Evolutionary conservation across 2,113 vertebrate species (phyloP).

Genomic region (Leucopsar rothschildi): DNA sequence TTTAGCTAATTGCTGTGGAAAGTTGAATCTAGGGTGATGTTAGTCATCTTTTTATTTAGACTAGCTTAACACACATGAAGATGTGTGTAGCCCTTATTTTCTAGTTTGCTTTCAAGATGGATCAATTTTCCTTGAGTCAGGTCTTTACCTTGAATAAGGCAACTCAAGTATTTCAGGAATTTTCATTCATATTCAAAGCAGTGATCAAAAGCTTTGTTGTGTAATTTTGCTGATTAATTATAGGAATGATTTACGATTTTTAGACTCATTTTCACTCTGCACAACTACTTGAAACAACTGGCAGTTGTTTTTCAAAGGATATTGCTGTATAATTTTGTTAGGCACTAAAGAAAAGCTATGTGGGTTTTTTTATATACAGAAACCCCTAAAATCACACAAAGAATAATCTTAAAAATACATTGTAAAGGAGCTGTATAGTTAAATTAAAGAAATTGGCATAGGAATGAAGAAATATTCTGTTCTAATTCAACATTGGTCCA

Average conservation of each 20-base stretch:
- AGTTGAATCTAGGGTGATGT: slow-evolving; percentile 78
- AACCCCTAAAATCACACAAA: neutral
- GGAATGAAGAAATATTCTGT: neutral
- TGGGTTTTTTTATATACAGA: neutral
- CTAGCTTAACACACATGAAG: slow-evolving; percentile 26
- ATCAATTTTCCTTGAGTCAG: slow-evolving; percentile 56
- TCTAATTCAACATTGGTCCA: neutral
- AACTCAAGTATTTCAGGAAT: slow-evolving; percentile 54
- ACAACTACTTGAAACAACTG: neutral
- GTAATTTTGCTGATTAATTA: slow-evolving; percentile 3
- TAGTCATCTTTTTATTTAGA: slow-evolving; percentile 65
- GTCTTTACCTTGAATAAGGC: slow-evolving; percentile 34
- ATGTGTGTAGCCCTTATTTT: slow-evolving; percentile 15
- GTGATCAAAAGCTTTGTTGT: neutral
- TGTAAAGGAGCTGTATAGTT: neutral
- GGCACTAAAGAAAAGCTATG: neutral
- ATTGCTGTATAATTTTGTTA: neutral
- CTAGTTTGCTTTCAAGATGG: slow-evolving; percentile 48
- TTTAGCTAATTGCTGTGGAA: slow-evolving; percentile 82
- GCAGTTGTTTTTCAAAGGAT: neutral
- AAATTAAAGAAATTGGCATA: neutral
- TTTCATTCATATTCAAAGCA: slow-evolving; percentile 32
- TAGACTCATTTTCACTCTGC: neutral
- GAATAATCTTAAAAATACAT: neutral
- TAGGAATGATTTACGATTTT: slow-evolving; percentile 21